Percentiles rank a stretch among this genome's conserved stretches.
Conservation (phyloP, 2,888 invertebrate species). For the Leucozona laternaria region DNA sequence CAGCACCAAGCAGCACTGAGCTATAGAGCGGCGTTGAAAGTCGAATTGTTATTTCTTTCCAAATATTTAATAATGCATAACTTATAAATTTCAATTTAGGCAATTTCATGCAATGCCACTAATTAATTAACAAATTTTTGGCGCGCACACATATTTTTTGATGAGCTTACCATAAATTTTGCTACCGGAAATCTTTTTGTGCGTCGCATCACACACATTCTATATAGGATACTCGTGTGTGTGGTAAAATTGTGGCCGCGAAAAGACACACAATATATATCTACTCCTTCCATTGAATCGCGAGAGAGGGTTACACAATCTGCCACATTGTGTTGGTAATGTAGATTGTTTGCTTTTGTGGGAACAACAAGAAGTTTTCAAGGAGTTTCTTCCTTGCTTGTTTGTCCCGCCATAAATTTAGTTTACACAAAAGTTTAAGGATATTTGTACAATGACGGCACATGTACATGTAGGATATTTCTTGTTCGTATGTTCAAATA, state of each 20-base stretch:
- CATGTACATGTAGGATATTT: slow-evolving; percentile 46
- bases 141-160: slow-evolving; percentile 75
- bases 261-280: slow-evolving; percentile 36
- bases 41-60: slow-evolving; percentile 48
- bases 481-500: slow-evolving; percentile 11
- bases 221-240: background rate
- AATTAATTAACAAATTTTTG: slow-evolving; percentile 77
- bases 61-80: slow-evolving; percentile 75
- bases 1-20: background rate
- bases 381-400: slow-evolving; percentile 52
- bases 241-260: slow-evolving; percentile 62
- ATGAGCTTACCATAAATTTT: slow-evolving; percentile 76
- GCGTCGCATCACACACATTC: background rate
- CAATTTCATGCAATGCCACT: slow-evolving; percentile 69
- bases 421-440: slow-evolving; percentile 76
- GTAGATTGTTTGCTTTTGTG: slow-evolving; percentile 59
- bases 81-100: slow-evolving; percentile 75
- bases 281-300: background rate
- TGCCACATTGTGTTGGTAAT: slow-evolving; percentile 44
- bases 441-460: slow-evolving; percentile 57
- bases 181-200: slow-evolving; percentile 32
- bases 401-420: slow-evolving; percentile 76
- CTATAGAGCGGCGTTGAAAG: no score
- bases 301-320: slow-evolving; percentile 40
- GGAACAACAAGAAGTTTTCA: slow-evolving; percentile 46